Conservation (phyloP, 2,888 invertebrate genomes). For the Xestobium rufovillosum region DNA sequence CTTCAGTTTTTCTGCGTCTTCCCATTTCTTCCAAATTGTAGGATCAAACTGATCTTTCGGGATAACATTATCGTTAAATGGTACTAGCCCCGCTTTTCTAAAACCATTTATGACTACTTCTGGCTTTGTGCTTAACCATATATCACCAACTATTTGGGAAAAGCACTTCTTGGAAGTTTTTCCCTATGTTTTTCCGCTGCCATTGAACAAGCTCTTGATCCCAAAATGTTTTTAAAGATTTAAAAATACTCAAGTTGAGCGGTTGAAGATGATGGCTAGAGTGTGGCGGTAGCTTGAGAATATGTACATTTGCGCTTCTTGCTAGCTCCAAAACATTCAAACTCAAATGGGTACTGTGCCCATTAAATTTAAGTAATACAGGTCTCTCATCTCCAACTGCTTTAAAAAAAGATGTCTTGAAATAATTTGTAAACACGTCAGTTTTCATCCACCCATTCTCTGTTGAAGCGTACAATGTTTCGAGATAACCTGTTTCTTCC, state of each 20-base stretch:
- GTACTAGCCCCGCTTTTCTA: slow-evolving; percentile 6
- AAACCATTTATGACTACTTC: slow-evolving; percentile 10
- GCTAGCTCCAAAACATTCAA: slow-evolving; percentile 20
- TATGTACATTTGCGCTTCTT: slow-evolving; percentile 7
- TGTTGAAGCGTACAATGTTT: slow-evolving; percentile 28
- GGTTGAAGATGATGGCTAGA: slow-evolving; percentile 17
- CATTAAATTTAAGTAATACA: slow-evolving; percentile 23
- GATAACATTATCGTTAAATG: slow-evolving; percentile 5
- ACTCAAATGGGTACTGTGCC: slow-evolving; percentile 26
- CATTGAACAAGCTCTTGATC: slow-evolving; percentile 14
- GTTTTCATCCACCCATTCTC: slow-evolving; percentile 29
- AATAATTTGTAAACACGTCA: slow-evolving; percentile 14
- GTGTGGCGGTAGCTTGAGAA: slow-evolving; percentile 18
- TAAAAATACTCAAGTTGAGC: slow-evolving; percentile 17
- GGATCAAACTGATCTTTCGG: slow-evolving; percentile 4
- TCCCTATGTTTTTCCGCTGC: slow-evolving; percentile 15
- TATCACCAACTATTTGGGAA: slow-evolving; percentile 4
- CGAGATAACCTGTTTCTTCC: slow-evolving; percentile 26
- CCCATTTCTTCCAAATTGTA: background rate
- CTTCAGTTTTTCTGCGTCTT: too few species aligned
- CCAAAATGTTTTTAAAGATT: slow-evolving; percentile 18
- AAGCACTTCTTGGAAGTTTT: slow-evolving; percentile 16
- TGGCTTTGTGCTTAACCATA: slow-evolving; percentile 6
- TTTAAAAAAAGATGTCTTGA: slow-evolving; percentile 4
- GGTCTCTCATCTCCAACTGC: slow-evolving; percentile 16